These are phyloP conservation scores for Blastobasis lacticolella DNA, from an alignment of 2,888 invertebrate species.

Conservation along the genomic window DNA sequence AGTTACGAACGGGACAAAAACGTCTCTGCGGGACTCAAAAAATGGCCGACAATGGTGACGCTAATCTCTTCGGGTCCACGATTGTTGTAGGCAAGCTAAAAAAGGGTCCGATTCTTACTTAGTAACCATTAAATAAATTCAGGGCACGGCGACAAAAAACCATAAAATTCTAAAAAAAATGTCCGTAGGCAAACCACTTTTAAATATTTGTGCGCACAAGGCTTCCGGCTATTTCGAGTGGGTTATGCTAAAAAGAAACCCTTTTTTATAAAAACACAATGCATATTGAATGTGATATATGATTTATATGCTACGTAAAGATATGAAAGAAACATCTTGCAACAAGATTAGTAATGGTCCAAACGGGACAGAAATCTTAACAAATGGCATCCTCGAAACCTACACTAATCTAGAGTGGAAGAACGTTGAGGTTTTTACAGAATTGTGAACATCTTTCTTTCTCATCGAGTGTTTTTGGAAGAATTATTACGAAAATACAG, in stretches of 20 bases:
- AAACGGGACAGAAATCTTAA: conserved; percentile 25
- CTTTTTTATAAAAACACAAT: conserved; percentile 39
- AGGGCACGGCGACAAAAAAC: conserved; percentile 38
- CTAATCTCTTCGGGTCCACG: conserved; percentile 61
- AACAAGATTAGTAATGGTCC: conserved; percentile 28
- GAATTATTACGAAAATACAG: no score
- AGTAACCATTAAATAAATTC: conserved; percentile 71
- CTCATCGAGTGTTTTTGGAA: no score
- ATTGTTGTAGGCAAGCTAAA: conserved; percentile 52
- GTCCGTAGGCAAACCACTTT: conserved; percentile 57
- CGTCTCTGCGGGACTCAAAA: conserved; percentile 35
- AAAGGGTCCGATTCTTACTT: conserved; percentile 59
- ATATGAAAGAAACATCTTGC: conserved; percentile 21
- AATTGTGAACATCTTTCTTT: conserved; percentile 15
- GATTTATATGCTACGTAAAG: conserved; percentile 30
- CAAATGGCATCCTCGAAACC: conserved; percentile 28
- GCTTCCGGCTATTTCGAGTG: conserved; percentile 71
- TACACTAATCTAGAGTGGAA: conserved; percentile 9
- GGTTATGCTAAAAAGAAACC: conserved; percentile 61
- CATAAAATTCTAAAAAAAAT: conserved; percentile 30
- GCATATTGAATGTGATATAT: conserved; percentile 41
- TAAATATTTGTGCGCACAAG: conserved; percentile 71
- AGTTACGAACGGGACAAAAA: conserved; percentile 53
- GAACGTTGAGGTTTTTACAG: not conserved
- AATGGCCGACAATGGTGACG: conserved; percentile 58